Percentiles rank a stretch among this genome's conserved stretches.
These are phyloP conservation scores for Laspeyria flexula DNA, from an alignment of 2,888 invertebrate genomes.

Conservation along the genomic window DNA sequence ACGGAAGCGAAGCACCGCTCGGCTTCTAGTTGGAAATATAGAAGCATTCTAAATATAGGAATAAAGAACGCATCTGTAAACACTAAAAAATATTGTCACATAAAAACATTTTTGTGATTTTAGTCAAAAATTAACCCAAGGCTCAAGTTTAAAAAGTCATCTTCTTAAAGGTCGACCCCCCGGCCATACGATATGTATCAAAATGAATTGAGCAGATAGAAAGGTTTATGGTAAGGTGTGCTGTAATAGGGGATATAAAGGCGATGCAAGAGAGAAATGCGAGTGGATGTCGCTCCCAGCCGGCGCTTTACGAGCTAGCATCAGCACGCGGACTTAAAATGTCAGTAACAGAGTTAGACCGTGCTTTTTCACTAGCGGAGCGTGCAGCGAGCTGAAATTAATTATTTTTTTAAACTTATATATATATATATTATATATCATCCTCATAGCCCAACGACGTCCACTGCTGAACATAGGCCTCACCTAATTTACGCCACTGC, in stretches of 20 bases:
- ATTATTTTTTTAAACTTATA: too few species aligned
- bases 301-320: slow-evolving; percentile 18
- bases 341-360: neutral
- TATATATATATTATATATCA: too few species aligned
- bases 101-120: too few species aligned
- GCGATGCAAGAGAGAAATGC: slow-evolving; percentile 18
- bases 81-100: too few species aligned
- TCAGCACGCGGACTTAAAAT: neutral
- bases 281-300: slow-evolving; percentile 16
- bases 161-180: neutral
- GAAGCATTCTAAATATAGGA: too few species aligned
- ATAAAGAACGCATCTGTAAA: too few species aligned
- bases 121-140: too few species aligned
- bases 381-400: neutral
- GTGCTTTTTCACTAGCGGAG: neutral
- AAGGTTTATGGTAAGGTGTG: slow-evolving; percentile 25
- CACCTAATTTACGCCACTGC: too few species aligned
- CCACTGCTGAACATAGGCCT: too few species aligned
- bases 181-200: neutral
- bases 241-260: slow-evolving; percentile 24
- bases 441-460: too few species aligned
- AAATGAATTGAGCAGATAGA: neutral
- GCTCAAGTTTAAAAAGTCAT: neutral
- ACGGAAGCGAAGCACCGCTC: too few species aligned
- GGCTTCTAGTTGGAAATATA: too few species aligned